Evolutionary conservation across 92 coral and sea anemone species (phyloP), one percentile per base, ranked within the genome.

Genomic region (Muricea muricata): DNA sequence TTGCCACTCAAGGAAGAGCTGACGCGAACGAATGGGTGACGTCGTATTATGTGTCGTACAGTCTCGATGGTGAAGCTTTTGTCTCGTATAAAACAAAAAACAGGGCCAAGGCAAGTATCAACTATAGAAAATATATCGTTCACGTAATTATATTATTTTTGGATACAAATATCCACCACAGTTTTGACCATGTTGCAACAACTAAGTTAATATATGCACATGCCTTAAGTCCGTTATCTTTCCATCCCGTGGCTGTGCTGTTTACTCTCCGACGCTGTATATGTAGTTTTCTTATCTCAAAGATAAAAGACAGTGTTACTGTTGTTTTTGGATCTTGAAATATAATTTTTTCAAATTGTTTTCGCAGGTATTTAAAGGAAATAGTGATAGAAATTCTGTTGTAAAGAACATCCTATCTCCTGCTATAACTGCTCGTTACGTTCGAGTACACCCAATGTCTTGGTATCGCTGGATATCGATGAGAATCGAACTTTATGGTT

Each of bases 1-100:
- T 94, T 23, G 92, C 93, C 7, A 88, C 98, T 48, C 98, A 94
- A 83, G 98, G 98, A 24, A 73, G 98, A 26, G 75, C 97, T 41
- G 93, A 94, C 32, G 93, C 94, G 1, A 70, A 89, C 52, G 94
- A 94, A 76, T 94, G 97, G 97, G 98, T 94, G 30, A 93, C 89
- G 10, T 88, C 89, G 14, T 94, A 90, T 50, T 82, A 89, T 11
- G 63, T 94, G 76, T 94, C 97, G 0, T 93, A 90, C 67, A 82
- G 94, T 55, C 15, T 25, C 34, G 76, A 63, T 28, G 91, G 90
- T 1, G 15, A 80, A 20, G 70, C 46, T 2, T 94, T 94, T 80
- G 80, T 69, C 58, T 93, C 89, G 21, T 93, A 93, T 71, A 87
- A 94, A 61, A 91, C 88, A 31, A 87, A 79, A 14, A 88, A 90